Evolutionary conservation across 2,113 vertebrate genomes (phyloP).

Genomic region (Atrichornis clamosus): DNA sequence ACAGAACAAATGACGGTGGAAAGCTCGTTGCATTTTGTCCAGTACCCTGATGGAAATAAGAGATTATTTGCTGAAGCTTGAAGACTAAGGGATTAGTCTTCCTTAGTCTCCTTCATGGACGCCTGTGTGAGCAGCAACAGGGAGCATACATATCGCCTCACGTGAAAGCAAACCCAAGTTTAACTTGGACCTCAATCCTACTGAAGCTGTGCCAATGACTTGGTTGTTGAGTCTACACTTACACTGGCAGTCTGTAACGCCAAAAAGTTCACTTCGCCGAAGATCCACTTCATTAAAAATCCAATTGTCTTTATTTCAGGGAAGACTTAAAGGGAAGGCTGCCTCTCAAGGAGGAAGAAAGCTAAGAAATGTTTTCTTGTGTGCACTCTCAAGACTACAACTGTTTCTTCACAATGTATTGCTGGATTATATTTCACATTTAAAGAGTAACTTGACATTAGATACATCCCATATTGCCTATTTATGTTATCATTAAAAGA

Average conservation of each 20-base stretch:
- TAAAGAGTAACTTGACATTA: not conserved
- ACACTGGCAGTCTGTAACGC: not conserved
- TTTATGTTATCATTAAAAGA: not conserved
- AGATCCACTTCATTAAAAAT: not conserved
- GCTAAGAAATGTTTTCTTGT: not conserved
- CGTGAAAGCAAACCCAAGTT: not conserved
- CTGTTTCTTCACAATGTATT: not conserved
- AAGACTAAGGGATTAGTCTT: not conserved
- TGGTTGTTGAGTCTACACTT: not conserved
- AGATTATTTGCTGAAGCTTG: not conserved
- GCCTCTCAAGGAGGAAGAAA: not conserved
- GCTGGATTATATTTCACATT: not conserved
- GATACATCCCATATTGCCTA: not conserved
- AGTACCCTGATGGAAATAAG: not conserved
- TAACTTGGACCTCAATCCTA: not conserved
- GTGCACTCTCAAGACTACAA: not conserved
- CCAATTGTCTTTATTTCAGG: not conserved
- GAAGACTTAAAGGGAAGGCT: not conserved
- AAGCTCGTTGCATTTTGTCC: fast-evolving
- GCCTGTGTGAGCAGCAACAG: not conserved
- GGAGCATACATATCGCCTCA: not conserved
- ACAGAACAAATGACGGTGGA: not conserved
- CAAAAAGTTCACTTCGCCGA: not conserved
- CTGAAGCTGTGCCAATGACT: not conserved
- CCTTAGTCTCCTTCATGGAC: not conserved